Evolutionary conservation across 2,888 invertebrate species (phyloP).

Genomic region (Suillia variegata): DNA sequence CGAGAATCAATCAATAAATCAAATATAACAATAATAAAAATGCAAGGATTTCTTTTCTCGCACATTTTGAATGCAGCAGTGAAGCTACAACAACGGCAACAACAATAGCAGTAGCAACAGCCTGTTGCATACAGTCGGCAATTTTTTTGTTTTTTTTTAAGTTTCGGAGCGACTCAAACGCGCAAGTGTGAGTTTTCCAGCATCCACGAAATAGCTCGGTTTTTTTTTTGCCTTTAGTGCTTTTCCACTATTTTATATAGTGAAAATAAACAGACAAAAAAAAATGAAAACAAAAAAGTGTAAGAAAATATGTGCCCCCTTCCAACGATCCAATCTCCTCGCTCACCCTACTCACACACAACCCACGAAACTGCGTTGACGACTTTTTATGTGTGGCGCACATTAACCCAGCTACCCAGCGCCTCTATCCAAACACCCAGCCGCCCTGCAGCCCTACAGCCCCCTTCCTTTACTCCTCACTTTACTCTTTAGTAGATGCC

Average conservation of each 20-base stretch:
- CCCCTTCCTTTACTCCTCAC: background rate
- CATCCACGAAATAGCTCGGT: conserved; percentile 7
- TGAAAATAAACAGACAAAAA: background rate
- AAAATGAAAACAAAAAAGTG: conserved; percentile 9
- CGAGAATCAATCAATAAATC: too few species aligned
- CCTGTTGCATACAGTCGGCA: conserved; percentile 10
- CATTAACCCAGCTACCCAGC: background rate
- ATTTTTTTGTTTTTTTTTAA: too few species aligned
- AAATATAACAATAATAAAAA: too few species aligned
- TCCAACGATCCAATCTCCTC: too few species aligned
- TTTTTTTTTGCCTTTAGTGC: background rate
- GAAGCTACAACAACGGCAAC: too few species aligned
- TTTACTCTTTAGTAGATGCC: background rate
- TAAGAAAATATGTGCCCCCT: too few species aligned
- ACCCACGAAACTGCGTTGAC: too few species aligned
- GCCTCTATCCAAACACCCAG: too few species aligned
- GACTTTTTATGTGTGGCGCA: background rate
- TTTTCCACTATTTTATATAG: conserved; percentile 3
- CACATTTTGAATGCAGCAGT: too few species aligned
- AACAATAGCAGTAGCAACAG: too few species aligned
- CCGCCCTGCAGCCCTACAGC: background rate
- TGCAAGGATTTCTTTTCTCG: too few species aligned
- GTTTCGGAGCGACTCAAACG: conserved; percentile 10
- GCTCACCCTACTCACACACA: too few species aligned
- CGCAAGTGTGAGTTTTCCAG: conserved; percentile 24